Base-by-base conservation (phyloP, 2,888 invertebrate species). In the Drosophila peninsularis region DNA sequence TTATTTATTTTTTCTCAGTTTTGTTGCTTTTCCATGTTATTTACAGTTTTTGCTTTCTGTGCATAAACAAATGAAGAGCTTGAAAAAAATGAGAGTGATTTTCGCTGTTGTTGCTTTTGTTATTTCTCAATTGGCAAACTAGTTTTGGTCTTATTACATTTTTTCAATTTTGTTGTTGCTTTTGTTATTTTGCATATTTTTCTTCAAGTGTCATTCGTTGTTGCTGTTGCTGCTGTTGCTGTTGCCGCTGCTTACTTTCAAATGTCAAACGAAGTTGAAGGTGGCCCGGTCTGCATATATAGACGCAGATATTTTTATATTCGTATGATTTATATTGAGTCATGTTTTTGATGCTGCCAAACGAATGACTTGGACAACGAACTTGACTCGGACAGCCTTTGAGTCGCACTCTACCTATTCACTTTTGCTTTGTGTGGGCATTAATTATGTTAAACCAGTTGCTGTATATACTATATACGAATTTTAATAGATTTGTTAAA, bases 181-280 rank as follows among this genome's bases (percentile, higher is more conserved):
- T 61, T 49, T 45, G 11, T 64, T 67, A 56, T 57, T 82, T 85
- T 83, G 82, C 82, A 88, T 88, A 82, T 80, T 82, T 77, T 68
- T 78, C 70, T 61, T 80, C 68, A 83, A 75, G 67, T 78, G 78
- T 78, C 77, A 78, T 71, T 78, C 69, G 73, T 32, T 57, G 55
- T 60, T 68, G 45, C 53, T 57, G 49, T 30, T 55, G n/a, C 1
- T 63, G 49, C 5, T 67, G 60, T 36, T 49, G 54, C 13, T 63
- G 49, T 3, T 67, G 60, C 30, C 44, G 54, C 13, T 49, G 67
- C 56, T 80, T 78, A 85, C 84, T 85, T 85, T 85, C 85, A 85
- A 85, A 85, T 88, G 85, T 81, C 85, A 85, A 82, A 69, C 54
- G 73, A 77, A 85, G 85, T 85, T 85, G 85, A 85, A 85, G 85